Percentiles rank a stretch among this genome's conserved stretches.
Conservation (phyloP, 2,113 vertebrate genomes). For the Eurystomus gularis region DNA sequence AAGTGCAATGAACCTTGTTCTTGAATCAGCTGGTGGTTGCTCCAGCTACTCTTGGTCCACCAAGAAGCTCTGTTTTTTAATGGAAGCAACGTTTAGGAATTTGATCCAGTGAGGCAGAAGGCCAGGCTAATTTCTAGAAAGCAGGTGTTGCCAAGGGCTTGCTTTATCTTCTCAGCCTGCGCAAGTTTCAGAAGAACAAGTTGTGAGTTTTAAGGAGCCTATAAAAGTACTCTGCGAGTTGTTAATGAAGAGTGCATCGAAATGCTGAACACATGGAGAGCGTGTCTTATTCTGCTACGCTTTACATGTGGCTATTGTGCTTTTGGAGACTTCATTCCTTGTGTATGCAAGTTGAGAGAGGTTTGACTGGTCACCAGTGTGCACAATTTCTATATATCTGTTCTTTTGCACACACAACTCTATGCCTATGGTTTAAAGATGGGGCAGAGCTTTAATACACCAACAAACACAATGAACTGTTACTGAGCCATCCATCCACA, state of each 20-base stretch:
- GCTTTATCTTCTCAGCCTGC: neutral
- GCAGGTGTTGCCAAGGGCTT: neutral
- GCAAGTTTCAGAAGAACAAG: neutral
- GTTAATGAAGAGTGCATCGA: neutral
- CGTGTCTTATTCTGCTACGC: neutral
- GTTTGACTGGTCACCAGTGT: accelerated
- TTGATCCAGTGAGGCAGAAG: neutral
- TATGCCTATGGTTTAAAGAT: neutral
- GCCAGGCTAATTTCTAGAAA: neutral
- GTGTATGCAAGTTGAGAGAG: accelerated
- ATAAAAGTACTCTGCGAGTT: neutral
- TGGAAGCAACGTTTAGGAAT: neutral
- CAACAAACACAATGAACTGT: accelerated
- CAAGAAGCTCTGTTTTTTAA: neutral
- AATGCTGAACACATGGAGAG: neutral
- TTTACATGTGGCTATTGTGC: neutral
- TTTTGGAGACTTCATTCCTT: neutral
- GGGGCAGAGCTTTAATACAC: neutral
- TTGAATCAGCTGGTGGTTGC: neutral
- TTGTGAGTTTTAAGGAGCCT: neutral
- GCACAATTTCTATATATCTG: neutral
- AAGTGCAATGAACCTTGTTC: neutral
- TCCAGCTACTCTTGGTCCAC: neutral
- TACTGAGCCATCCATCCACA: neutral
- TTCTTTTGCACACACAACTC: neutral